A percentile compares a stretch with the other conserved stretches of the same genome.
These are phyloP conservation scores for Electrophaes corylata DNA, from an alignment of 2,888 invertebrate genomes.

Conservation along the genomic window DNA sequence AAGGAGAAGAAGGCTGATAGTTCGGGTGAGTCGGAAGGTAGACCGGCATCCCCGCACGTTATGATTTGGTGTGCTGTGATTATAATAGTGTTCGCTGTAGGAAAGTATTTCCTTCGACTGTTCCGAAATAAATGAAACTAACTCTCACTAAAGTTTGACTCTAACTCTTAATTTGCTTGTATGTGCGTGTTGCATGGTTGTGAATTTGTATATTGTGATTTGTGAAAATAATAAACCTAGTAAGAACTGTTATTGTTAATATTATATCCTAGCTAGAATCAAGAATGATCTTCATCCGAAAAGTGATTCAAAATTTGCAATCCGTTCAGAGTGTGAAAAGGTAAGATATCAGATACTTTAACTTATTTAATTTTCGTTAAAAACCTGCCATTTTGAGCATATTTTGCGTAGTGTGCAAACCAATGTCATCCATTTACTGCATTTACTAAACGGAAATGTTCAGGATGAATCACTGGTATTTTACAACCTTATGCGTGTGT, in stretches of 20 bases:
- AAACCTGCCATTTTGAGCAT: conserved; percentile 27
- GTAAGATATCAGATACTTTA: conserved; percentile 45
- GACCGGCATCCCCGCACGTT: conserved; percentile 76
- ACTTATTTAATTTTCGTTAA: conserved; percentile 1
- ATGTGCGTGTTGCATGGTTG: conserved; percentile 61
- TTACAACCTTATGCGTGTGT: conserved; percentile 41
- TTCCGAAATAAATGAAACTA: conserved; percentile 66
- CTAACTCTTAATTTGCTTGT: conserved; percentile 43
- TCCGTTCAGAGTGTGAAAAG: conserved; percentile 41
- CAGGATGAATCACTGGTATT: conserved; percentile 42
- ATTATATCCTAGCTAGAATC: conserved; percentile 22
- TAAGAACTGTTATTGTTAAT: neutral
- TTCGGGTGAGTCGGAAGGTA: conserved; percentile 75
- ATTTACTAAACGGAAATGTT: conserved; percentile 49
- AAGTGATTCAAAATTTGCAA: conserved; percentile 16
- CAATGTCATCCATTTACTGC: conserved; percentile 44
- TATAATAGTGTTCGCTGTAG: conserved; percentile 73
- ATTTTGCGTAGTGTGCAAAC: conserved; percentile 18
- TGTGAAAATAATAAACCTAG: conserved; percentile 20
- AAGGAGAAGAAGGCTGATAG: conserved; percentile 81
- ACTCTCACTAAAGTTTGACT: conserved; percentile 45
- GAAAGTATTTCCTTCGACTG: conserved; percentile 70
- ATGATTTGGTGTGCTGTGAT: conserved; percentile 79
- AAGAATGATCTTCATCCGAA: conserved; percentile 33
- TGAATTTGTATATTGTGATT: conserved; percentile 37